Base-by-base conservation (phyloP, 2,888 invertebrate genomes). In the Lissocephala sabroskyi region DNA sequence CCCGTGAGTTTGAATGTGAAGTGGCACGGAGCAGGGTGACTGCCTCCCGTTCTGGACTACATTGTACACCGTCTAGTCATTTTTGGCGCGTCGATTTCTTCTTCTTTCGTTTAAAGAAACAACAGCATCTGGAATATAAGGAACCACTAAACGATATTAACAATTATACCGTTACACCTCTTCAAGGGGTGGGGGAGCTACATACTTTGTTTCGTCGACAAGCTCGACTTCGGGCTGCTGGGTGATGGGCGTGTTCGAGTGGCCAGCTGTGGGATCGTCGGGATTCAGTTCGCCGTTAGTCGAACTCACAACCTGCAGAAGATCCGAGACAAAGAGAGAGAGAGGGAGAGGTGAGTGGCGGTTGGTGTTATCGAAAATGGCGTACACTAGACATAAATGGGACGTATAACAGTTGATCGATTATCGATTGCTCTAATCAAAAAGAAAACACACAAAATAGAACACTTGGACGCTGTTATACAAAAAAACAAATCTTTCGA, bases 61-160 rank as follows among this genome's bases (percentile, higher is more conserved):
- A 88, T 85, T 88, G 87, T 79, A 88, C 87, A 85, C 88, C 87
- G 82, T 88, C 91, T 91, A 92, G 93, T 94, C 93, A 94, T 91
- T 94, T 94, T 87, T 92, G 92, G 84, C 93, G 91, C 66, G 91
- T 90, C 85, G 92, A 92, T 91, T 97, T 96, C 92, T 97, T 97
- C 94, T 97, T 97, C 94, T 96, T 97, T 86, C 96, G 92, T 87
- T 96, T 96, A 90, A 96, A 96, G 91, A 97, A 98, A 88, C 97
- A 98, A 88, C 98, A 98, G 90, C 97, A 97, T 89, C 97, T 97
- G 80, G 58, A 83, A 83, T 78, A 65, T 66, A 64, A 78, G 65
- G 59, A 78, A 59, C 77, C 68, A 70, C 68, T 70, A 56, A 54
- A 75, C 51, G 73, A 73, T 67, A 23, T 23, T 23, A 23, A 23